Evolutionary conservation across 2,888 invertebrate genomes (phyloP), one percentile per base, ranked within the genome.

Genomic region (Melieria picta): DNA sequence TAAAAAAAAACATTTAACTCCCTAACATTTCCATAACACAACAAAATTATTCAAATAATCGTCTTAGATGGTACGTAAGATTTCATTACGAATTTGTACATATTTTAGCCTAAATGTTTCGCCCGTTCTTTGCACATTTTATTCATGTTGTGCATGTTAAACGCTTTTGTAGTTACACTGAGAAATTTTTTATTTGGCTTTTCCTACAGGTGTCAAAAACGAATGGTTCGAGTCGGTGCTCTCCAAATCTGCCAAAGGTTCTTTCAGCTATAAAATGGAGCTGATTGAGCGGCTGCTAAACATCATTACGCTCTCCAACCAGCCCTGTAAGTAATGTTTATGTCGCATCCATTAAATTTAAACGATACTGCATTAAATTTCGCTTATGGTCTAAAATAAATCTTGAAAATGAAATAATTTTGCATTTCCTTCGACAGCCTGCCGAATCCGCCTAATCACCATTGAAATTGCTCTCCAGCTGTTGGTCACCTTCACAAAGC

Each of bases 401-500:
- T 43, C 9, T 71, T 60, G 1, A 10, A 45, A 30, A 9, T 45
- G 58, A 57, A 43, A 57, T 11, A 50, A 9, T n/a, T 60, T 61
- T 47, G 55, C 7, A 61, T n/a, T 64, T 66, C 42, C n/a, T 45
- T 47, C 43, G 16, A 11, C 45, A 92, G 95, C 93, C 43, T 94
- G 95, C 79, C 93, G 93, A 84, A 94, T 99, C 43, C 92, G 99
- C 7, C 89, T 99, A 68, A 94, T 97, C 6, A 98, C 98, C 0
- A 88, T 98, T 76, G 98, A 99, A 85, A 89, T 99, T 80, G 91
- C 94, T 57, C 90, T 96, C 72, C 92, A 94, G 68, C 87, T 99
- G 56, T 88, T 98, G 71, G 89, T 93, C 82, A 92, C 92, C 85
- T 86, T 94, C 81, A 89, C 90, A 78, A 85, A 84, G 65, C 78